Percentiles rank a stretch among this genome's conserved stretches.
Evolutionary conservation across 2,113 vertebrate genomes (phyloP).

Genomic region (Heptranchias perlo): DNA sequence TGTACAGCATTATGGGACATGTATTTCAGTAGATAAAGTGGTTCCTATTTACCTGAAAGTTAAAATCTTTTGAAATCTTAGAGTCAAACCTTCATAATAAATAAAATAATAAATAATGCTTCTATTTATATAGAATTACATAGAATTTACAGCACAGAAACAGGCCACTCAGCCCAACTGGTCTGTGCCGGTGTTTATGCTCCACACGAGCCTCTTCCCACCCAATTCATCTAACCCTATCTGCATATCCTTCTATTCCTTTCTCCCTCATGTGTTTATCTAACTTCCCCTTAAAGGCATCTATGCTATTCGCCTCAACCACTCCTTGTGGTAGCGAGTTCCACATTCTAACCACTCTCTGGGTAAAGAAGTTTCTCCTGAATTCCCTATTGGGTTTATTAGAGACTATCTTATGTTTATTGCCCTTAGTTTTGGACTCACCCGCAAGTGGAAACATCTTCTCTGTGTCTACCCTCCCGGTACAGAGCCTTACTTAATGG

Average conservation of each 20-base stretch:
- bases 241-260: neutral
- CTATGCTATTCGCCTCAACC: neutral
- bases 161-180: neutral
- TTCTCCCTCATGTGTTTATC: neutral
- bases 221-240: no score
- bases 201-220: neutral
- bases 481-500: neutral
- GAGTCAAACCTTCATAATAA: neutral
- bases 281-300: neutral
- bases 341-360: neutral
- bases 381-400: neutral
- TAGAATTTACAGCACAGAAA: neutral
- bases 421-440: neutral
- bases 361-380: neutral
- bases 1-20: neutral
- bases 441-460: neutral
- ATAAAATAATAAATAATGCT: neutral
- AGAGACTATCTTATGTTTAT: neutral
- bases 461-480: neutral
- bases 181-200: neutral
- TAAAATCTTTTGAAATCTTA: neutral
- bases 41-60: neutral
- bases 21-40: neutral
- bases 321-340: neutral
- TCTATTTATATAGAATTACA: neutral